Evolutionary conservation across 37 sponge, comb jelly and placozoan genomes (phyloP), one percentile per base, ranked within the genome.

Genomic region (Theonella swinhoei): DNA sequence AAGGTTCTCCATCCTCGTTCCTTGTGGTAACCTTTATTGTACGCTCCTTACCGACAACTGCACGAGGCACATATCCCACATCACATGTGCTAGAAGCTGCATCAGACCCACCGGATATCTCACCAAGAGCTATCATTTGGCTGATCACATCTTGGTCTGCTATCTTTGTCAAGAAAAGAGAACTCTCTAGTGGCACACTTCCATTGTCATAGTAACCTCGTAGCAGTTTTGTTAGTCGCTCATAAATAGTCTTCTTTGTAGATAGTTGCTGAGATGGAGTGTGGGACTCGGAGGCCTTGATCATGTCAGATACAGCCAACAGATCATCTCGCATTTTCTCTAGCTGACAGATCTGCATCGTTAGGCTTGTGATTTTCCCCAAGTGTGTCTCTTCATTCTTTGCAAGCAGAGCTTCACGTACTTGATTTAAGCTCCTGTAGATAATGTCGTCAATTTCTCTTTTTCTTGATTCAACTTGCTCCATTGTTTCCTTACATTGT

Each of bases 251-350:
- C 28, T 32, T 28, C 39, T 83, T 83, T 3, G 76, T 62, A 20
- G 84, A 74, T 22, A 83, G 43, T 68, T 74, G 63, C 64, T 83
- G 74, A 19, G 64, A 67, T 23, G 84, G 54, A 4, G 68, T 66
- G 38, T 83, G 64, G 17, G 35, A 8, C 25, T 74, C 67, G 25
- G 84, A 28, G 25, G 66, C 76, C 1, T 28, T 7, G 1, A 83
- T 42, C 47, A 39, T 83, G 26, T 37, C 19, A 29, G 23, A 83
- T 1, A 47, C 59, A 22, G 23, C 3, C 11, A 43, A 22, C 32
- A 75, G 58, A 3, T 42, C 66, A 66, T 74, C 66, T 29, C 65
- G 35, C 24, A 83, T 33, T 31, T 41, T 79, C 36, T 72, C 62
- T 0, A 86, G n/a, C 43, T 61, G 35, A 34, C 78, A 73, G 1